A percentile compares a stretch with the other conserved stretches of the same genome.
Evolutionary conservation across 1,140 invertebrate species (phyloP).

Genomic region (Zaprionus kolodkinae): DNA sequence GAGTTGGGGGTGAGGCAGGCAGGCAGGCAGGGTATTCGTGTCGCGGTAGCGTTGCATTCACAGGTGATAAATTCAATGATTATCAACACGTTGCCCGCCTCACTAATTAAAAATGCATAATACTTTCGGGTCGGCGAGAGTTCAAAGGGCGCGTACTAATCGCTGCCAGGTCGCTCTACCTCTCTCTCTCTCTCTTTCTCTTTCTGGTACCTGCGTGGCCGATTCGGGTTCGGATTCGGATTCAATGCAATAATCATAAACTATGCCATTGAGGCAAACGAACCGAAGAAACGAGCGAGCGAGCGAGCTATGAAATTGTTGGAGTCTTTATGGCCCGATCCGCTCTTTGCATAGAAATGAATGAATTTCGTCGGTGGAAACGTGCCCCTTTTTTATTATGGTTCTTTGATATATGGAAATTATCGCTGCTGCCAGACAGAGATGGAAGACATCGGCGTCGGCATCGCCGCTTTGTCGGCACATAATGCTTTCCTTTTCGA

Average conservation of each 20-base stretch:
- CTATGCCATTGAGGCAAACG: conserved; percentile 50
- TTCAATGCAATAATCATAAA: conserved; percentile 77
- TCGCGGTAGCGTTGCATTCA: conserved; percentile 58
- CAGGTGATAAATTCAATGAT: conserved; percentile 80
- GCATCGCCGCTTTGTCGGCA: conserved; percentile 67
- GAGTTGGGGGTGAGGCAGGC: too few species aligned
- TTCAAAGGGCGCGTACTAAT: conserved; percentile 74
- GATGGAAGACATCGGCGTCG: background rate
- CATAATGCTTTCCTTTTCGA: conserved; percentile 59
- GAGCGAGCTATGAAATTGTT: conserved; percentile 64
- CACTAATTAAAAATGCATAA: conserved; percentile 81
- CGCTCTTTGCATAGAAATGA: conserved; percentile 69
- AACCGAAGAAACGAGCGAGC: conserved; percentile 1
- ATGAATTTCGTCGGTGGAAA: conserved; percentile 51
- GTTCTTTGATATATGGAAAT: conserved; percentile 76
- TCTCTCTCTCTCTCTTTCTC: too few species aligned
- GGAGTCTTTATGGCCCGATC: conserved; percentile 67
- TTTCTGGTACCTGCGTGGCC: conserved; percentile 2
- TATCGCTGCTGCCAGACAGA: conserved; percentile 51
- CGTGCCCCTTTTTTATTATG: conserved; percentile 77
- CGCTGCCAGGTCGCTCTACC: conserved; percentile 46
- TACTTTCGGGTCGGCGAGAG: conserved; percentile 41
- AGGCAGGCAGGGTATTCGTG: conserved; percentile 11
- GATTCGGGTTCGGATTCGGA: conserved; percentile 41
- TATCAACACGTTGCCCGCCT: conserved; percentile 64